Percentiles rank a stretch among this genome's conserved stretches.
Conservation (phyloP, 2,797 vertebrate species). For the Heterohyrax brucei region DNA sequence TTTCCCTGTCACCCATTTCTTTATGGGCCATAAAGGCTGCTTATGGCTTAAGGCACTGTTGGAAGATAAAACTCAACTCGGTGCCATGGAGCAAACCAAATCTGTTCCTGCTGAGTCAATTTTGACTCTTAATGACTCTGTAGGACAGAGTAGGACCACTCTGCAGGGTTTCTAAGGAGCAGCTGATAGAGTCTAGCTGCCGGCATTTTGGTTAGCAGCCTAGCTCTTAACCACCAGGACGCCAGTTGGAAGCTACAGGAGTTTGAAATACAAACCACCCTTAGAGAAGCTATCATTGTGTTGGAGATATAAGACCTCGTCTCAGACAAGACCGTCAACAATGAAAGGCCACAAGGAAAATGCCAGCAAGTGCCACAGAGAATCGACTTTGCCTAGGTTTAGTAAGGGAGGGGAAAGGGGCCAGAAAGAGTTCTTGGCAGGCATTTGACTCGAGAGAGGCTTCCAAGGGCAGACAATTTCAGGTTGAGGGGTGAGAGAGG, state of each 20-base stretch:
- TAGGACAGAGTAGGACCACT: too few species aligned
- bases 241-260: background rate
- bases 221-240: too few species aligned
- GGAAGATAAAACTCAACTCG: background rate
- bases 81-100: too few species aligned
- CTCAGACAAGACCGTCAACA: background rate
- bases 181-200: too few species aligned
- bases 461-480: too few species aligned
- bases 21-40: background rate
- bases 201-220: too few species aligned
- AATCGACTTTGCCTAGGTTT: background rate
- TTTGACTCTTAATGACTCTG: too few species aligned
- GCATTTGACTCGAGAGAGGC: background rate
- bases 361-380: background rate
- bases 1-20: background rate
- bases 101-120: too few species aligned
- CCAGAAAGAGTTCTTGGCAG: background rate
- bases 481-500: background rate
- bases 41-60: background rate
- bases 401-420: background rate
- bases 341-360: background rate
- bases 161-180: too few species aligned
- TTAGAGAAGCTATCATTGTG: background rate
- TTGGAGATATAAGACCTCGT: background rate
- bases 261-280: background rate